Conservation (phyloP, 2,797 vertebrate species). For the Pangasius larnaudii region DNA sequence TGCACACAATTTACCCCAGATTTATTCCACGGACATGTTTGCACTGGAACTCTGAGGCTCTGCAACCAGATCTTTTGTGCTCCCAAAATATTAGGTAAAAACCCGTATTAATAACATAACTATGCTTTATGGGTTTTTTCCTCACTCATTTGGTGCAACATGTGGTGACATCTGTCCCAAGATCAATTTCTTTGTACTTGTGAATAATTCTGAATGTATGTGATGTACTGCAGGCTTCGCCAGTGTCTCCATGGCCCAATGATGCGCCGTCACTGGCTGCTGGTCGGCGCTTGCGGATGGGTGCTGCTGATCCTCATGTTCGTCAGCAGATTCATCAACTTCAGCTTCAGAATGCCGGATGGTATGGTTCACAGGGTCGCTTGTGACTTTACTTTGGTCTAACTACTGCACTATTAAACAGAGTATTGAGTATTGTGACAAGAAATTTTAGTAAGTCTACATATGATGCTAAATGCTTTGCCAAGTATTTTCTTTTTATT, state of each 20-base stretch:
- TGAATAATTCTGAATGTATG: background rate
- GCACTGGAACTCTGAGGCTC: background rate
- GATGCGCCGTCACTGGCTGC: conserved; percentile 97
- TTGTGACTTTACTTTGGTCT: background rate
- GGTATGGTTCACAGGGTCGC: conserved; percentile 72
- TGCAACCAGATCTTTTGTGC: background rate
- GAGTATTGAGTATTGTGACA: background rate
- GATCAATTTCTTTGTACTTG: background rate
- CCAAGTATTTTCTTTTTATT: background rate
- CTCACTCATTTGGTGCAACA: background rate
- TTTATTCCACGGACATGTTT: background rate
- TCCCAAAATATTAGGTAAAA: background rate
- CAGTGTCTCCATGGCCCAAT: conserved; percentile 64
- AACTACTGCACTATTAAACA: too few species aligned
- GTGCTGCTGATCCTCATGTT: conserved; percentile 97
- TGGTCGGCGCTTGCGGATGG: conserved; percentile 94
- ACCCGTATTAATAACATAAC: background rate
- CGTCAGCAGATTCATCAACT: conserved; percentile 90
- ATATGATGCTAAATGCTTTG: background rate
- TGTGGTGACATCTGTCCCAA: background rate
- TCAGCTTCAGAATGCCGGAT: conserved; percentile 84
- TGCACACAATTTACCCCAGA: background rate
- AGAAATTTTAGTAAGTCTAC: background rate
- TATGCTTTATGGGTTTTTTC: background rate
- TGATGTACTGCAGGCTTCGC: conserved; percentile 25